Conservation (phyloP, 1,140 invertebrate genomes). For the Drosophila mauritiana region DNA sequence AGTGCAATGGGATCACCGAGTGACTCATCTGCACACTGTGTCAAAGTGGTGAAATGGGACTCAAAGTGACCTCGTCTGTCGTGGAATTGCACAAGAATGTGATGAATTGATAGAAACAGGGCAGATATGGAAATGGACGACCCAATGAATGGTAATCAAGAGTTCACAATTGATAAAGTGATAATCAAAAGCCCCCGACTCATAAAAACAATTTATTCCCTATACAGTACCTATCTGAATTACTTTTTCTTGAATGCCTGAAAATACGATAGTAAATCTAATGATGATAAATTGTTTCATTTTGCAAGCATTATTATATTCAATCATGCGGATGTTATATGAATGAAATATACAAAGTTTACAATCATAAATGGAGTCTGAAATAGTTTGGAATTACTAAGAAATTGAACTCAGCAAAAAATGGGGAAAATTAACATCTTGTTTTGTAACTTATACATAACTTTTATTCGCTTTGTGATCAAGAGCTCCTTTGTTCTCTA, state of each 20-base stretch:
- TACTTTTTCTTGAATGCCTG: too few species aligned
- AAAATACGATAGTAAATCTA: not conserved
- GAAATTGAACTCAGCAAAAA: too few species aligned
- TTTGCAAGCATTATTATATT: too few species aligned
- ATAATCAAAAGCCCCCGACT: not conserved
- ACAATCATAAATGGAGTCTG: too few species aligned
- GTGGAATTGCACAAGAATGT: not conserved
- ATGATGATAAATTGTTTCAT: not conserved
- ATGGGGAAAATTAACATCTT: not conserved
- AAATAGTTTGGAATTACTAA: too few species aligned
- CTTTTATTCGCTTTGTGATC: not conserved
- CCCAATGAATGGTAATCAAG: not conserved
- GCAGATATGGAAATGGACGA: not conserved
- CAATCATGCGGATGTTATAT: too few species aligned
- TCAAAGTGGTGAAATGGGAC: not conserved
- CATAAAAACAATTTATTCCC: not conserved
- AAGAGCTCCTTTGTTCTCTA: not conserved
- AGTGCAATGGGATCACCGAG: not conserved
- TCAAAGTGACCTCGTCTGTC: not conserved
- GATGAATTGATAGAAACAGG: not conserved
- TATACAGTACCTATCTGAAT: not conserved
- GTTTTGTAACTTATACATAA: not conserved
- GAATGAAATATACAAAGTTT: too few species aligned
- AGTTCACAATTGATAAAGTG: not conserved
- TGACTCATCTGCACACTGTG: constrained; percentile 9